phyloP scores from a whole-genome alignment of 2,797 vertebrate genomes.

The Aldrovandia affinis region DNA sequence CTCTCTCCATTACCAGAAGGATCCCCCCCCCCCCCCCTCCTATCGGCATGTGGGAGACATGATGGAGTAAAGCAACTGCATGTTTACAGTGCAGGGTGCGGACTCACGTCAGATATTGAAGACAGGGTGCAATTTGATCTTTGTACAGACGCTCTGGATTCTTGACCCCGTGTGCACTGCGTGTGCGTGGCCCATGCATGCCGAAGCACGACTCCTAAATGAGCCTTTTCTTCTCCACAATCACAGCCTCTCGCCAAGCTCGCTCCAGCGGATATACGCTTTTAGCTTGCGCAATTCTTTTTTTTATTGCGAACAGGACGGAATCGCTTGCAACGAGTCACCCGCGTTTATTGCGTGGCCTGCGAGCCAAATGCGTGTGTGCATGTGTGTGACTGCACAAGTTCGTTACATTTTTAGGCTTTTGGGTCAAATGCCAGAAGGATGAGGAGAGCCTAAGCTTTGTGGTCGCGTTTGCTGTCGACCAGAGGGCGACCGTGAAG shows the following conservation, averaged over 20 bases:
- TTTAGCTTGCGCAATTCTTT: no score
- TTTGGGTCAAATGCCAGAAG: not conserved
- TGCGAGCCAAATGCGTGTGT: not conserved
- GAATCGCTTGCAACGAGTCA: no score
- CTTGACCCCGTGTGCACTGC: not conserved
- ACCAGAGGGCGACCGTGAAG: not conserved
- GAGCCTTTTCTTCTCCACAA: not conserved
- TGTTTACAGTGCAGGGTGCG: not conserved
- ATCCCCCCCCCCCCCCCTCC: not conserved
- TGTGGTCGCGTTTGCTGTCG: not conserved
- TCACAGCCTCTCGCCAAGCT: not conserved
- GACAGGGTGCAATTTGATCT: slow-evolving; percentile 16
- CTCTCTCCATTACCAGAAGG: not conserved
- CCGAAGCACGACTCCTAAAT: not conserved
- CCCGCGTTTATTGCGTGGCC: no score
- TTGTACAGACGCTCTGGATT: not conserved
- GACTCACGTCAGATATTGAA: slow-evolving; percentile 19
- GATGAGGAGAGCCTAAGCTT: not conserved
- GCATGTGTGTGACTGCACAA: not conserved
- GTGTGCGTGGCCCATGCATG: not conserved
- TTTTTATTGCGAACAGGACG: no score
- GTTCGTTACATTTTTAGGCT: not conserved
- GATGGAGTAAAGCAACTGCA: slow-evolving; percentile 25
- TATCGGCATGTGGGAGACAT: slow-evolving; percentile 21
- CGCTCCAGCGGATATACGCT: no score